phyloP scores from a whole-genome alignment of 2,888 invertebrate genomes.

The Sarcophaga carnaria region DNA sequence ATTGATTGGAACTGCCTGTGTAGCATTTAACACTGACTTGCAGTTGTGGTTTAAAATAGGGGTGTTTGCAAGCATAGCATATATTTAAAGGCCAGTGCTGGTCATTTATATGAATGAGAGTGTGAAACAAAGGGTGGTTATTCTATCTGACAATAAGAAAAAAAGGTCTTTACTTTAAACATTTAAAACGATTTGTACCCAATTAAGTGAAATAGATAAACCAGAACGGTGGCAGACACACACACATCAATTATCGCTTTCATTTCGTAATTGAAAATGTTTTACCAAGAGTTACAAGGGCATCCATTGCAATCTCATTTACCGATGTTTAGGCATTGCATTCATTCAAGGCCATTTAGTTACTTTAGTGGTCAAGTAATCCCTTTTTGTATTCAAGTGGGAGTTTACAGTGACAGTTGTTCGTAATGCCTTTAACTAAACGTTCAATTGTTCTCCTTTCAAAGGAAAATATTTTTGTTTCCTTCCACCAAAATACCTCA shows the following conservation, averaged over 20 bases:
- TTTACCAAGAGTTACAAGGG: background rate
- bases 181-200: slow-evolving; percentile 39
- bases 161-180: slow-evolving; percentile 36
- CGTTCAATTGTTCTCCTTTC: slow-evolving; percentile 3
- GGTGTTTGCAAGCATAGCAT: background rate
- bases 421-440: slow-evolving; percentile 1
- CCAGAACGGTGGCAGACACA: background rate
- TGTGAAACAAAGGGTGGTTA: slow-evolving; percentile 55
- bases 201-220: slow-evolving; percentile 39
- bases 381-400: slow-evolving; percentile 27
- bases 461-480: background rate
- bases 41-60: background rate
- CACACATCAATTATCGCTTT: slow-evolving; percentile 62
- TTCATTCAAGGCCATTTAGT: slow-evolving; percentile 16
- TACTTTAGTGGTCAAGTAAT: background rate
- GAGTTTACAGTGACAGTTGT: slow-evolving; percentile 60
- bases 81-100: slow-evolving; percentile 44
- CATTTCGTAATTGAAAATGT: slow-evolving; percentile 42
- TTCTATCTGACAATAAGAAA: slow-evolving; percentile 37
- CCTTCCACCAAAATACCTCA: background rate
- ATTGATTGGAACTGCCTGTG: slow-evolving; percentile 65
- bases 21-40: background rate
- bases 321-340: background rate
- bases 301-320: background rate
- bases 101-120: slow-evolving; percentile 18